Evolutionary conservation across 2,888 invertebrate species (phyloP).

Genomic region (Euzophera pinguis): DNA sequence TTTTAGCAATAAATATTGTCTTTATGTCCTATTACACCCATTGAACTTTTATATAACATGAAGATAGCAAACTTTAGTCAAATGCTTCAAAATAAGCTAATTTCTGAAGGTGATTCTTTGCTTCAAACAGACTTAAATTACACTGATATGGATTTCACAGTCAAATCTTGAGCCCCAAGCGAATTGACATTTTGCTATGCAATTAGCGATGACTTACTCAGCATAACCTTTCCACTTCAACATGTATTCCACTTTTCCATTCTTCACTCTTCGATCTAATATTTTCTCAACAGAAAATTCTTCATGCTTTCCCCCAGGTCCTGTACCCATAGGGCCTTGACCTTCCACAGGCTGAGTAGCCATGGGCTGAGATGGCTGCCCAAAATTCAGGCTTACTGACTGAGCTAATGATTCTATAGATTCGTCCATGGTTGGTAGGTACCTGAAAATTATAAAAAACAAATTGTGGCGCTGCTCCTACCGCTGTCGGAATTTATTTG

Average conservation of each 20-base stretch:
- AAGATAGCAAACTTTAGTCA: too few relatives aligned
- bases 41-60: too few relatives aligned
- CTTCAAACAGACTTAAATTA: too few relatives aligned
- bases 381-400: conserved; percentile 19
- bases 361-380: conserved; percentile 29
- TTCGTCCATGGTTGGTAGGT: conserved; percentile 23
- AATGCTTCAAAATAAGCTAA: too few relatives aligned
- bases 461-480: too few relatives aligned
- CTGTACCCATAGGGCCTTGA: conserved; percentile 28
- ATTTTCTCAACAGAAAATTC: conserved; percentile 89
- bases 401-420: conserved; percentile 39
- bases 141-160: too few relatives aligned
- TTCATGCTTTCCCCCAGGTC: conserved; percentile 71
- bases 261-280: conserved; percentile 82
- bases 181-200: too few relatives aligned
- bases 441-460: conserved; percentile 14
- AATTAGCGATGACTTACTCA: conserved; percentile 60
- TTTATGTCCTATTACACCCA: too few relatives aligned
- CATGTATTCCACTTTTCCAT: conserved; percentile 84
- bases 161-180: too few relatives aligned
- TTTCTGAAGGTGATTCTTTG: too few relatives aligned
- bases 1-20: too few relatives aligned
- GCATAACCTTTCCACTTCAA: conserved; percentile 85
- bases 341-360: conserved; percentile 28
- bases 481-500: too few relatives aligned